These are phyloP conservation scores for Corvus cornix DNA, from an alignment of 2,113 vertebrate genomes.

Conservation along the genomic window DNA sequence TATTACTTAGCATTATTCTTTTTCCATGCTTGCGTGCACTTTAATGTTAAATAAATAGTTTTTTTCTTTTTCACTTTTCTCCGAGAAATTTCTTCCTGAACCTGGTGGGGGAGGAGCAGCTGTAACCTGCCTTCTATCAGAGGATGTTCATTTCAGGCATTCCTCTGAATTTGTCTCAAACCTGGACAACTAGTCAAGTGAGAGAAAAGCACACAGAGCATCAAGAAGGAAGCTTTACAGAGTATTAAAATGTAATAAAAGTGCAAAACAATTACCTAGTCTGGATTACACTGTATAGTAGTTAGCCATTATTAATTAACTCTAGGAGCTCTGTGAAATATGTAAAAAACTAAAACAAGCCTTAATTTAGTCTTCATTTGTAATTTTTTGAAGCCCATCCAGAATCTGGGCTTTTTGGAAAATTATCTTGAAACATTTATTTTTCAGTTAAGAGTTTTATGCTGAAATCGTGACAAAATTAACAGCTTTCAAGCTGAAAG, in stretches of 20 bases:
- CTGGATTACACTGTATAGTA: background rate
- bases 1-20: too few relatives aligned
- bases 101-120: too few relatives aligned
- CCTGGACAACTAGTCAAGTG: background rate
- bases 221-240: background rate
- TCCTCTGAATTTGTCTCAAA: too few relatives aligned
- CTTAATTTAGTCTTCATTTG: background rate
- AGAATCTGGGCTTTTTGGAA: background rate
- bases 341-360: background rate
- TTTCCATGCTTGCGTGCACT: too few relatives aligned
- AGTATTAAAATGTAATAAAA: constrained; percentile 10
- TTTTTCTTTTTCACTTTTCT: too few relatives aligned
- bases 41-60: too few relatives aligned
- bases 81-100: too few relatives aligned
- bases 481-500: background rate
- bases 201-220: background rate
- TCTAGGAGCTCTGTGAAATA: background rate
- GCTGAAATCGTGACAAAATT: background rate
- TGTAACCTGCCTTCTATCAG: too few relatives aligned
- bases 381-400: background rate
- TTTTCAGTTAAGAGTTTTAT: background rate
- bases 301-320: background rate
- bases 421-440: background rate
- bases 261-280: background rate
- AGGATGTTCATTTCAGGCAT: too few relatives aligned